Percentiles rank a stretch among this genome's conserved stretches.
These are phyloP conservation scores for Sinhomidia bicolor DNA, from an alignment of 2,888 invertebrate species.

Conservation along the genomic window DNA sequence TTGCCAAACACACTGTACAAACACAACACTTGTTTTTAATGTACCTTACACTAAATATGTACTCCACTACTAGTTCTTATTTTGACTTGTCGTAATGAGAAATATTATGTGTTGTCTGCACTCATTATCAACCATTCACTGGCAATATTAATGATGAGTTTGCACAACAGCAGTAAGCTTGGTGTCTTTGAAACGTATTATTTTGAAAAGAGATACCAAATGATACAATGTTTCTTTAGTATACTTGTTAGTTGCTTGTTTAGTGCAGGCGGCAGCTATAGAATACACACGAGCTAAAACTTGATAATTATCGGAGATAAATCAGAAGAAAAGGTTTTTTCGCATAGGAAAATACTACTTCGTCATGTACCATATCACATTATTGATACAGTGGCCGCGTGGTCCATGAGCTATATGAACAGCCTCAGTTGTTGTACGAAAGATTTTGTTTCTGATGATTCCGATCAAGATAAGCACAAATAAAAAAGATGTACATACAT, in stretches of 20 bases:
- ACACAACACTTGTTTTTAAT: not conserved
- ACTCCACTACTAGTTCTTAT: not conserved
- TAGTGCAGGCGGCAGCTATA: not conserved
- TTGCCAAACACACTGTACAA: not conserved
- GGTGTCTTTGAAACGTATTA: not conserved
- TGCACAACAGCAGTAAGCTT: constrained; percentile 7
- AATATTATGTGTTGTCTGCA: constrained; percentile 10
- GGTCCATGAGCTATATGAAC: not conserved
- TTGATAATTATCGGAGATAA: constrained; percentile 36
- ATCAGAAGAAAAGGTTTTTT: constrained; percentile 31
- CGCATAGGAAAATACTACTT: not conserved
- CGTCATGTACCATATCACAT: not conserved
- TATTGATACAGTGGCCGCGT: not conserved
- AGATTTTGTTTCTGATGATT: constrained; percentile 41
- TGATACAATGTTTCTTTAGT: not conserved
- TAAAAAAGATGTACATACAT: not conserved
- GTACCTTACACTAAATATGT: not conserved
- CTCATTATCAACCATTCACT: constrained; percentile 1
- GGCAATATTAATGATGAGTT: constrained; percentile 17
- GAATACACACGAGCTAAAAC: constrained; percentile 37
- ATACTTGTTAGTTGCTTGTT: not conserved
- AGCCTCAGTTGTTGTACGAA: not conserved
- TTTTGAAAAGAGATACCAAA: not conserved
- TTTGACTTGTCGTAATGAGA: not conserved
- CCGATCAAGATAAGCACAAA: constrained; percentile 42